phyloP scores from a whole-genome alignment of 2,113 vertebrate genomes.

The Rallus limicola region DNA sequence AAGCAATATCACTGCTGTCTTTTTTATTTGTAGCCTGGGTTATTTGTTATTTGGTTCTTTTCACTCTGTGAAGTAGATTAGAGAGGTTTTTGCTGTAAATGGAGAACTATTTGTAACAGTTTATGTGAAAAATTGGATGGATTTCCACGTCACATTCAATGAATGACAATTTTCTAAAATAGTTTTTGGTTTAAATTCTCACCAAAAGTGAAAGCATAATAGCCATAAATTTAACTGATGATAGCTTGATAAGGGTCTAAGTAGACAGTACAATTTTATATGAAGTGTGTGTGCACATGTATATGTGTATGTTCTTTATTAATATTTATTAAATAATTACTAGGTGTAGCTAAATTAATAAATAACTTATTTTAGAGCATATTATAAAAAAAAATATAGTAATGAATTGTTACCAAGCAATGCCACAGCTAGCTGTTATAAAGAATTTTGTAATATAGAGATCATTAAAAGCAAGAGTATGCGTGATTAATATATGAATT shows the following conservation, averaged over 20 bases:
- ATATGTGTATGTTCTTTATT: slow-evolving; percentile 4
- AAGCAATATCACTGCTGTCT: neutral
- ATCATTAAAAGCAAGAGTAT: slow-evolving; percentile 24
- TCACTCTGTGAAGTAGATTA: neutral
- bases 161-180: slow-evolving; percentile 48
- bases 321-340: slow-evolving; percentile 76
- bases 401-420: slow-evolving; percentile 54
- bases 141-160: slow-evolving; percentile 34
- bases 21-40: neutral
- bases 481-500: slow-evolving; percentile 39
- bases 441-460: neutral
- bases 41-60: neutral
- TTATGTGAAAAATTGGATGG: slow-evolving; percentile 9
- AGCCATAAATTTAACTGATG: slow-evolving; percentile 58
- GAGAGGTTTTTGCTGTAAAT: neutral
- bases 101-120: slow-evolving; percentile 20
- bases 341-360: slow-evolving; percentile 51
- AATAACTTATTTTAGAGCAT: slow-evolving; percentile 55
- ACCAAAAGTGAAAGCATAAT: slow-evolving; percentile 52
- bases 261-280: slow-evolving; percentile 57
- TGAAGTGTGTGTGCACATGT: neutral
- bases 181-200: slow-evolving; percentile 55
- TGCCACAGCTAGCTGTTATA: neutral
- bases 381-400: slow-evolving; percentile 44
- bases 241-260: slow-evolving; percentile 43